Conservation (phyloP, 1,140 invertebrate species). For the Bombus pascuorum region DNA sequence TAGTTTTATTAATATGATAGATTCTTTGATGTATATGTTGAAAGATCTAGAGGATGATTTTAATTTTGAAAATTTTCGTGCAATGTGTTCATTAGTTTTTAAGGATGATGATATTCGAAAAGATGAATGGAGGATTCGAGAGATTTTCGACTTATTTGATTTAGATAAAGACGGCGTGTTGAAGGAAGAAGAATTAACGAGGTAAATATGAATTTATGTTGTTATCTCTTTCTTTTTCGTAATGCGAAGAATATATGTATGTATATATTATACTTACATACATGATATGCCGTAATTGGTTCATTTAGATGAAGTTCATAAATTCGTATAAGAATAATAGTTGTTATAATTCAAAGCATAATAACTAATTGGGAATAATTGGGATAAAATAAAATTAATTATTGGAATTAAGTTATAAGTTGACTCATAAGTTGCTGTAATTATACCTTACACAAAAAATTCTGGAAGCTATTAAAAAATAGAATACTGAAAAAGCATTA, state of each 20-base stretch:
- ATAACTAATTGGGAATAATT: too few species aligned
- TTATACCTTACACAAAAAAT: not conserved
- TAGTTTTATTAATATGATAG: conserved; percentile 3
- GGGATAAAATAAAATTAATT: not conserved
- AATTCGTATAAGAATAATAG: not conserved
- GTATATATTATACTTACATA: not conserved
- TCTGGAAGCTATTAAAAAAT: not conserved
- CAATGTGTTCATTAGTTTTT: conserved; percentile 84
- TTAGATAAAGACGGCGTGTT: conserved; percentile 83
- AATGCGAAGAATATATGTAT: not conserved
- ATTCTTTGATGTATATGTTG: conserved; percentile 59
- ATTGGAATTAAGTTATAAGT: not conserved
- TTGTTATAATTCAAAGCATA: not conserved
- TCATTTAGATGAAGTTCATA: not conserved
- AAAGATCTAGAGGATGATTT: conserved; percentile 77
- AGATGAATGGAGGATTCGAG: conserved; percentile 79
- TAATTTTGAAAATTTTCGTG: conserved; percentile 84
- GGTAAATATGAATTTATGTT: conserved; percentile 56
- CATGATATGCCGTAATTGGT: not conserved
- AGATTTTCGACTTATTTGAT: conserved; percentile 84
- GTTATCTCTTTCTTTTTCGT: not conserved
- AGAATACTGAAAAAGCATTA: not conserved
- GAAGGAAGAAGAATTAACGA: conserved; percentile 83
- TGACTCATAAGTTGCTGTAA: not conserved
- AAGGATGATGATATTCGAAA: conserved; percentile 81